Conservation (phyloP, 2,113 vertebrate genomes). For the Malurus alboscapulatus region DNA sequence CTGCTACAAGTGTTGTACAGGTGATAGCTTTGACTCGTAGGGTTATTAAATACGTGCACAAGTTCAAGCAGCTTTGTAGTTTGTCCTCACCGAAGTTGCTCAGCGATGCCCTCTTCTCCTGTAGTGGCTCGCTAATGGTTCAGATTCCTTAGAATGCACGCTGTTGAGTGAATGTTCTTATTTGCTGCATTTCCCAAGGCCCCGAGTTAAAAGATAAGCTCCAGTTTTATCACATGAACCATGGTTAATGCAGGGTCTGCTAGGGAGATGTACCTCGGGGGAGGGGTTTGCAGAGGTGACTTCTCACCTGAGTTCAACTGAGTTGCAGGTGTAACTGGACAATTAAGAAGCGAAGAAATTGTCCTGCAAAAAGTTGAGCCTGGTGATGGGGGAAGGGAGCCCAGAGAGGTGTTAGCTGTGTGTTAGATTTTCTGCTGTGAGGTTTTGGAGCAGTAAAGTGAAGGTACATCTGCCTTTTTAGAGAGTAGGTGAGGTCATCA, state of each 20-base stretch:
- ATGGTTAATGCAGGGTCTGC: neutral
- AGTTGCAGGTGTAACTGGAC: neutral
- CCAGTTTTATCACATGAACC: accelerated
- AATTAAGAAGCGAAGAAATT: neutral
- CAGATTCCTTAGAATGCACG: accelerated
- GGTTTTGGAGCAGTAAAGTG: neutral
- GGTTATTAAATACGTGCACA: neutral
- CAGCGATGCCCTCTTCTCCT: neutral
- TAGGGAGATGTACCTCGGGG: neutral
- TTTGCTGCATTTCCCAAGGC: neutral
- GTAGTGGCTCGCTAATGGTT: neutral
- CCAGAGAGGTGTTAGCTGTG: accelerated
- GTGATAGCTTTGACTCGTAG: neutral
- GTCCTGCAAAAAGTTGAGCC: neutral
- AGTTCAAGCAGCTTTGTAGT: neutral
- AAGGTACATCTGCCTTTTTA: neutral
- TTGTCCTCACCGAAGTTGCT: neutral
- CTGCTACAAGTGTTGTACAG: neutral
- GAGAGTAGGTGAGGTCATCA: neutral
- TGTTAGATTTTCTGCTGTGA: neutral
- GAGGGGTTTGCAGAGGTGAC: neutral
- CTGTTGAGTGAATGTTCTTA: neutral
- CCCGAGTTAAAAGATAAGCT: neutral
- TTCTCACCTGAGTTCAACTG: neutral
- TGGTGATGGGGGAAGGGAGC: neutral